Evolutionary conservation across 2,797 vertebrate species (phyloP).

Genomic region (Tangara arthus): DNA sequence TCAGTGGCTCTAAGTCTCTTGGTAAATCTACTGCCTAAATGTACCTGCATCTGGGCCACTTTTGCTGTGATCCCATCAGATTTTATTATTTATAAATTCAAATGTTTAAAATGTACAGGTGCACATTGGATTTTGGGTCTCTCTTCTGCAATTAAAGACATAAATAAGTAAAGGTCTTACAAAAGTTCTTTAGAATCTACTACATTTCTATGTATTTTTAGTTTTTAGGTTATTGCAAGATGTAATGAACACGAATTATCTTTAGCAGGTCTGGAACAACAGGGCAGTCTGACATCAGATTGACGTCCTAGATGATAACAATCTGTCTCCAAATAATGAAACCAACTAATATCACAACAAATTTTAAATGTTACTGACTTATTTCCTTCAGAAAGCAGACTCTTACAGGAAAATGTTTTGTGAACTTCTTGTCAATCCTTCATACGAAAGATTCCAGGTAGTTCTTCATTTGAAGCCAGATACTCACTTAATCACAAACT

Average conservation of each 20-base stretch:
- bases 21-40: background rate
- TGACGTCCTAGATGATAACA: background rate
- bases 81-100: constrained; percentile 5
- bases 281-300: background rate
- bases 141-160: background rate
- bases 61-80: constrained; percentile 9
- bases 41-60: background rate
- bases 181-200: background rate
- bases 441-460: background rate
- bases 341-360: background rate
- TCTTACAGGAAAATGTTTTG: background rate
- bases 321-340: background rate
- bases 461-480: background rate
- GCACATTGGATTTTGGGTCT: background rate
- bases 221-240: background rate
- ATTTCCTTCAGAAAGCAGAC: background rate
- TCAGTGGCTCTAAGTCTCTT: background rate
- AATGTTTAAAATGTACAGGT: background rate
- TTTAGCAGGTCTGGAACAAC: background rate
- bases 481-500: background rate
- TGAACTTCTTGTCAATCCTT: background rate
- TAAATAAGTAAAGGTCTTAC: background rate
- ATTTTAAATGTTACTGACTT: background rate
- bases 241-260: background rate
- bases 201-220: background rate